A percentile compares a stretch with the other conserved stretches of the same genome.
phyloP scores from a whole-genome alignment of 2,113 vertebrate genomes.

The Lepisosteus osseus region DNA sequence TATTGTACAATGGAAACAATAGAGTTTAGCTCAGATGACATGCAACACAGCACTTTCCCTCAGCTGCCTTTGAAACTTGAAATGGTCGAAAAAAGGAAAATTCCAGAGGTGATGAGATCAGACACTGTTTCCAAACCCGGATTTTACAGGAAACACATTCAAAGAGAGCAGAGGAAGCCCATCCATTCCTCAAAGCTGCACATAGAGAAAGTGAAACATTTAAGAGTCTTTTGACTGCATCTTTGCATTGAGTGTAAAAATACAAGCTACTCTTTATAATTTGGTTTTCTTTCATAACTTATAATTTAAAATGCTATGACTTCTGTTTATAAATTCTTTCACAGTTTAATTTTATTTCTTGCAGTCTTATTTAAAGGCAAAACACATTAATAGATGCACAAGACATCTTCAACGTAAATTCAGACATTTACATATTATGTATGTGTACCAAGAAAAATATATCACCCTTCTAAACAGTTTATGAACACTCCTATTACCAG shows the following conservation, averaged over 20 bases:
- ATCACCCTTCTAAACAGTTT: no score
- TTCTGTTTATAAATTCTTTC: no score
- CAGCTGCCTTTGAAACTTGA: no score
- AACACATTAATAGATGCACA: no score
- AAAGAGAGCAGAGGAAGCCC: conserved; percentile 19
- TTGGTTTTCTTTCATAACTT: no score
- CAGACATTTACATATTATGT: no score
- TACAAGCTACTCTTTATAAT: conserved; percentile 26
- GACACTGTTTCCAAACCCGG: conserved; percentile 12
- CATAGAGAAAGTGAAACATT: conserved; percentile 15
- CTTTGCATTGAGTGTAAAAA: not conserved
- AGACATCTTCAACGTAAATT: no score
- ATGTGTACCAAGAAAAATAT: no score
- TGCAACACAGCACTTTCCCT: not conserved
- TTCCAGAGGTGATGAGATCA: not conserved
- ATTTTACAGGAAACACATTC: conserved; percentile 14
- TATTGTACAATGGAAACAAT: not conserved
- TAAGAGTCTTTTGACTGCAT: conserved; percentile 9
- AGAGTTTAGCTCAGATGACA: not conserved
- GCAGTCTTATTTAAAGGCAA: no score
- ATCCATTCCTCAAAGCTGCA: conserved; percentile 16
- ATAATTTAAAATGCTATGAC: no score
- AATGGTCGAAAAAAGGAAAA: not conserved
- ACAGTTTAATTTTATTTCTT: no score
- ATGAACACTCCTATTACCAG: no score